phyloP scores from a whole-genome alignment of 2,888 invertebrate genomes.

The Blastobasis lacticolella region DNA sequence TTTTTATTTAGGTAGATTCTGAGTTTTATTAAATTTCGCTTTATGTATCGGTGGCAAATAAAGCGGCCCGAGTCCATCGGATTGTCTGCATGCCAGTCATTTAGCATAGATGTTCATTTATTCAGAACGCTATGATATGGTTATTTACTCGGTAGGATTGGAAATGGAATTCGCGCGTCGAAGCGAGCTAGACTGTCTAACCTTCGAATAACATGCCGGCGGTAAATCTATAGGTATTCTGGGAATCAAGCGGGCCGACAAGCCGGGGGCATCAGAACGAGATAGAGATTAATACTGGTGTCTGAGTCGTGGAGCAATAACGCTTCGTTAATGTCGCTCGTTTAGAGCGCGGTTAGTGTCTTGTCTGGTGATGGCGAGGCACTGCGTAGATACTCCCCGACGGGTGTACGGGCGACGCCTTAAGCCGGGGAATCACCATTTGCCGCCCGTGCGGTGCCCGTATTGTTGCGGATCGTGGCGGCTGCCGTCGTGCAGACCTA shows the following conservation, averaged over 20 bases:
- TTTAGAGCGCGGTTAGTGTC: slow-evolving; percentile 63
- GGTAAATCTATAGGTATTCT: slow-evolving; percentile 37
- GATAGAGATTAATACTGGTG: slow-evolving; percentile 59
- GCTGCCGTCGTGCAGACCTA: slow-evolving; percentile 59
- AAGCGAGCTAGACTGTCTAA: slow-evolving; percentile 6
- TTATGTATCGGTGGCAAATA: slow-evolving; percentile 5
- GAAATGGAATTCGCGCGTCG: slow-evolving; percentile 4
- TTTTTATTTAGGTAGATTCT: slow-evolving; percentile 21
- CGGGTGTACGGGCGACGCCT: slow-evolving; percentile 30
- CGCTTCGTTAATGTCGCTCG: slow-evolving; percentile 65
- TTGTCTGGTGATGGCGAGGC: slow-evolving; percentile 29
- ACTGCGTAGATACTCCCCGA: too few relatives aligned
- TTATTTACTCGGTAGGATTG: not conserved
- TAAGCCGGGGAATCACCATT: slow-evolving; percentile 60
- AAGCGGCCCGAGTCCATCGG: too few relatives aligned
- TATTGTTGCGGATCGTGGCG: slow-evolving; percentile 67
- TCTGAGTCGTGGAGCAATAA: slow-evolving; percentile 65
- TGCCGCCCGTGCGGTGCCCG: slow-evolving; percentile 52
- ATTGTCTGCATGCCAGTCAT: too few relatives aligned
- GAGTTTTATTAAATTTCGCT: slow-evolving; percentile 18
- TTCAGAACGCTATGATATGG: slow-evolving; percentile 6
- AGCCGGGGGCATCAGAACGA: slow-evolving; percentile 41
- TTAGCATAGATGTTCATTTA: too few relatives aligned
- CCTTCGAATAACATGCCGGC: slow-evolving; percentile 16
- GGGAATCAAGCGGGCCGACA: slow-evolving; percentile 37